A percentile compares a stretch with the other conserved stretches of the same genome.
Conservation (phyloP, 2,888 invertebrate species). For the Apantesis nais region DNA sequence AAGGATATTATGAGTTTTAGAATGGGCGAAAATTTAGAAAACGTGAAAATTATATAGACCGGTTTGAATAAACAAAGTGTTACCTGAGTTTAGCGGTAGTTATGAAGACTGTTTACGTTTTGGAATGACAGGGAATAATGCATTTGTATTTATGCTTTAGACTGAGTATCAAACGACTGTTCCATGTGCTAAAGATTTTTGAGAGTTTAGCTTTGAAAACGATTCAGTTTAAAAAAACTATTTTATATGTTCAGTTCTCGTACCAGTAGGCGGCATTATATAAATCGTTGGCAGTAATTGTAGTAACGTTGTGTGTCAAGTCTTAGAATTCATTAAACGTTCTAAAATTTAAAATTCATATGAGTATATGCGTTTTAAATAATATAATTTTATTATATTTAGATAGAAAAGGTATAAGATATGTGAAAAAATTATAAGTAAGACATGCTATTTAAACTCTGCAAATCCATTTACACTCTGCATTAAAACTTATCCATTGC, state of each 20-base stretch:
- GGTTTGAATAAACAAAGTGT: background rate
- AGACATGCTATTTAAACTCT: background rate
- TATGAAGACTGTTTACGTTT: constrained; percentile 21
- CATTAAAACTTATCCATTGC: background rate
- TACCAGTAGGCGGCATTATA: constrained; percentile 3
- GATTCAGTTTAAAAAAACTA: constrained; percentile 17
- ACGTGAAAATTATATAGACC: background rate
- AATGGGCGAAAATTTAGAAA: background rate
- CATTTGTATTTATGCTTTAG: constrained; percentile 71
- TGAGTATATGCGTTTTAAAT: background rate
- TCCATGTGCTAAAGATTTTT: constrained; percentile 74
- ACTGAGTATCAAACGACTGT: constrained; percentile 71
- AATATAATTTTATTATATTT: background rate
- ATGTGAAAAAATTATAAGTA: background rate
- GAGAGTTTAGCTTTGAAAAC: constrained; percentile 53
- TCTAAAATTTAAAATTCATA: background rate
- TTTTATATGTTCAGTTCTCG: background rate
- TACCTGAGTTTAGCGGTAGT: constrained; percentile 28
- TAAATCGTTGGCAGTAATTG: constrained; percentile 9
- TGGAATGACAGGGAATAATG: constrained; percentile 64
- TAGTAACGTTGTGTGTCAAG: constrained; percentile 8
- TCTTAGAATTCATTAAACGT: background rate
- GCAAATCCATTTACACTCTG: constrained; percentile 14
- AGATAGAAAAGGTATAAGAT: background rate
- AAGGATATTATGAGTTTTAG: background rate